Conservation (phyloP, 2,888 invertebrate genomes). For the Unio delphinus region DNA sequence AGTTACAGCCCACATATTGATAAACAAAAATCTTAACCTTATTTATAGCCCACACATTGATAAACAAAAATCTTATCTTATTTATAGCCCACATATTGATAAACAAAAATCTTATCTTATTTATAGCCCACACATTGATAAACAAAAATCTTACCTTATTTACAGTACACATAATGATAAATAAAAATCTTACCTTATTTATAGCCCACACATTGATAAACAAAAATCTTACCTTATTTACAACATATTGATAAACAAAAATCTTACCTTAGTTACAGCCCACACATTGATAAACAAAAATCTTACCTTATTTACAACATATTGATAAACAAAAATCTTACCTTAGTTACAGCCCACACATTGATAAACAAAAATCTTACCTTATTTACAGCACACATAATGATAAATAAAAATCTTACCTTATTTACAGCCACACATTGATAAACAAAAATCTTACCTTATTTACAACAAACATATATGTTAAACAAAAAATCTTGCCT, state of each 20-base stretch:
- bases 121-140: neutral
- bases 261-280: neutral
- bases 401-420: conserved; percentile 9
- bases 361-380: conserved; percentile 6
- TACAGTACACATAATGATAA: conserved; percentile 24
- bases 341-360: neutral
- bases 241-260: conserved; percentile 23
- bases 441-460: conserved; percentile 11
- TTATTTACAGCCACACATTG: neutral
- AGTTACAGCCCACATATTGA: conserved; percentile 28
- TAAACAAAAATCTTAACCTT: neutral
- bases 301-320: conserved; percentile 30
- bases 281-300: too few species aligned
- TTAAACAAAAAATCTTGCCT: too few species aligned
- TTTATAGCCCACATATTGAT: conserved; percentile 31
- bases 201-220: neutral
- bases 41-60: neutral
- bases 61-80: conserved; percentile 11
- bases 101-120: conserved; percentile 5
- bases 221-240: conserved; percentile 21
- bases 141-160: conserved; percentile 20
- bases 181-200: neutral
- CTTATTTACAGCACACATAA: conserved; percentile 28
- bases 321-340: conserved; percentile 15
- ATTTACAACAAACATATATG: conserved; percentile 23